Conservation (phyloP, 2,113 vertebrate genomes). For the Atlantisia rogersi region DNA sequence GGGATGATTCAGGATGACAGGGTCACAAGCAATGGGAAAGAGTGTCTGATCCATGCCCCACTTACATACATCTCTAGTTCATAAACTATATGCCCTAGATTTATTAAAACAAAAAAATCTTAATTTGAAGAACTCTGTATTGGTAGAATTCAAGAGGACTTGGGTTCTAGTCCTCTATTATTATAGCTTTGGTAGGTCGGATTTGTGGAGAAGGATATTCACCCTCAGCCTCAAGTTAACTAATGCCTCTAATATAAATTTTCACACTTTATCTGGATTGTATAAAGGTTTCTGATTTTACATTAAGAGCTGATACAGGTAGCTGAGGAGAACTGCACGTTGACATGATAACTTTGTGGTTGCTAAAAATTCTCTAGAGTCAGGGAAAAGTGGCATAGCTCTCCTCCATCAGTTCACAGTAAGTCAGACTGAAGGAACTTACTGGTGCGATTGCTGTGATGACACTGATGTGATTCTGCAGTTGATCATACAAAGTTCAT, state of each 20-base stretch:
- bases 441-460: not conserved
- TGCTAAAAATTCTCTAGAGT: not conserved
- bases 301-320: not conserved
- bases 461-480: not conserved
- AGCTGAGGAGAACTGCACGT: not conserved
- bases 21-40: constrained; percentile 8
- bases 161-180: not conserved
- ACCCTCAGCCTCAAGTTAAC: not conserved
- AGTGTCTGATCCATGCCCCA: constrained; percentile 2
- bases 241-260: not conserved
- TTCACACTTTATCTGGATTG: not conserved
- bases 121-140: not conserved
- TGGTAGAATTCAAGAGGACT: not conserved
- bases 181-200: not conserved
- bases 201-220: not conserved
- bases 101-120: not conserved
- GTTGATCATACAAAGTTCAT: not conserved
- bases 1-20: constrained; percentile 47
- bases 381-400: not conserved
- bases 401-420: not conserved
- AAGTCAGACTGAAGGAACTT: not conserved
- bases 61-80: constrained; percentile 6
- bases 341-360: not conserved
- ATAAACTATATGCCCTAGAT: not conserved
- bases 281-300: not conserved